These are phyloP conservation scores for Lochmaea crataegi DNA, from an alignment of 2,888 invertebrate species.

Conservation along the genomic window DNA sequence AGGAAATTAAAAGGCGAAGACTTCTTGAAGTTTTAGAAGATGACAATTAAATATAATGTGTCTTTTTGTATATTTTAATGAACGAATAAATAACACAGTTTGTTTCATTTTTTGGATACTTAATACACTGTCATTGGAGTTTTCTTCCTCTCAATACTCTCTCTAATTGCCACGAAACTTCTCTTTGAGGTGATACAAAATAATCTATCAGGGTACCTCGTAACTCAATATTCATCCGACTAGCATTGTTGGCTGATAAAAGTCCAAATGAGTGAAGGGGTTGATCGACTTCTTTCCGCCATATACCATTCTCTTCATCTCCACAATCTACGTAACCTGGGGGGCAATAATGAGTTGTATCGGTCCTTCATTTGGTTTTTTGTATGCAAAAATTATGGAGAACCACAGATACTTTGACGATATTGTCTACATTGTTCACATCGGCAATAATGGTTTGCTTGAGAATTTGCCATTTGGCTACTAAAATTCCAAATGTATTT, in stretches of 20 bases:
- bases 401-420: constrained; percentile 44
- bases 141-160: constrained; percentile 7
- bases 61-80: no score
- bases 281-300: constrained; percentile 18
- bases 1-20: no score
- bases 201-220: constrained; percentile 5
- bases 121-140: neutral
- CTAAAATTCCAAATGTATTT: constrained; percentile 52
- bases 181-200: neutral
- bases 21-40: no score
- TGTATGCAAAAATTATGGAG: constrained; percentile 45
- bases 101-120: no score
- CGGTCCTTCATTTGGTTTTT: constrained; percentile 38
- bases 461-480: constrained; percentile 47
- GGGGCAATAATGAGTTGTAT: constrained; percentile 17
- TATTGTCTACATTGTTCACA: constrained; percentile 48
- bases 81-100: no score
- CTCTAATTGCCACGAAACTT: constrained; percentile 5
- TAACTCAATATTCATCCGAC: neutral
- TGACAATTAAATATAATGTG: no score
- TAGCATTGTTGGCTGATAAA: constrained; percentile 4
- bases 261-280: constrained; percentile 3
- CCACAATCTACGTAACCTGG: constrained; percentile 40
- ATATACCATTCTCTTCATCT: constrained; percentile 13
- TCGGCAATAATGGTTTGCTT: constrained; percentile 45